These are phyloP conservation scores for Oithona nana DNA, from an alignment of 2,888 invertebrate species.

Conservation along the genomic window DNA sequence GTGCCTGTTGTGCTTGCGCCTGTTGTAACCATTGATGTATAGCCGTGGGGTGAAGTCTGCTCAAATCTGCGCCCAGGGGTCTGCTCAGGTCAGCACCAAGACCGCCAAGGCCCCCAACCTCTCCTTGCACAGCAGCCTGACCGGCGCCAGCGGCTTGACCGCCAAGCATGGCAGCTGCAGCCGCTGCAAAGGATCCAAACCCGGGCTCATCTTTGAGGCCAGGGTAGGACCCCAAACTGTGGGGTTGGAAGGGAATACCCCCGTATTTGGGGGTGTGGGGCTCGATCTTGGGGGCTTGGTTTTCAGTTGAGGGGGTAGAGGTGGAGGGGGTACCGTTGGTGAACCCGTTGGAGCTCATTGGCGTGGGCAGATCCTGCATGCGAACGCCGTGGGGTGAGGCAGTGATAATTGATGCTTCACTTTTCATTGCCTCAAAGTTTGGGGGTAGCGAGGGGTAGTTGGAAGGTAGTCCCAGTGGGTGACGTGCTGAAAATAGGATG, in stretches of 20 bases:
- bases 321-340: too few relatives aligned
- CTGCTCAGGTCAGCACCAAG: not conserved
- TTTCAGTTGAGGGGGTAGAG: too few relatives aligned
- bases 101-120: not conserved
- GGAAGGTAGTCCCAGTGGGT: too few relatives aligned
- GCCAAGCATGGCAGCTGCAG: not conserved
- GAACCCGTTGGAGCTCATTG: too few relatives aligned
- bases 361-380: too few relatives aligned
- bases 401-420: too few relatives aligned
- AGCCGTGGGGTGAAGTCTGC: conserved; percentile 5
- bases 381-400: too few relatives aligned
- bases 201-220: not conserved
- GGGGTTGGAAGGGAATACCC: not conserved
- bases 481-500: too few relatives aligned
- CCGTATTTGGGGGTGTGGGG: too few relatives aligned
- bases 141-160: not conserved
- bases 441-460: too few relatives aligned
- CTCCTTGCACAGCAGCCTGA: not conserved
- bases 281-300: too few relatives aligned
- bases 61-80: not conserved
- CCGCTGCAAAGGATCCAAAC: not conserved
- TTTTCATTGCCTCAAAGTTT: too few relatives aligned
- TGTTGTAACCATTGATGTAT: conserved; percentile 14
- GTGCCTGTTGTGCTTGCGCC: not conserved
- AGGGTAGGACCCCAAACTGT: not conserved